These are phyloP conservation scores for Hirtodrosophila duncani DNA, from an alignment of 2,888 invertebrate genomes.

Conservation along the genomic window DNA sequence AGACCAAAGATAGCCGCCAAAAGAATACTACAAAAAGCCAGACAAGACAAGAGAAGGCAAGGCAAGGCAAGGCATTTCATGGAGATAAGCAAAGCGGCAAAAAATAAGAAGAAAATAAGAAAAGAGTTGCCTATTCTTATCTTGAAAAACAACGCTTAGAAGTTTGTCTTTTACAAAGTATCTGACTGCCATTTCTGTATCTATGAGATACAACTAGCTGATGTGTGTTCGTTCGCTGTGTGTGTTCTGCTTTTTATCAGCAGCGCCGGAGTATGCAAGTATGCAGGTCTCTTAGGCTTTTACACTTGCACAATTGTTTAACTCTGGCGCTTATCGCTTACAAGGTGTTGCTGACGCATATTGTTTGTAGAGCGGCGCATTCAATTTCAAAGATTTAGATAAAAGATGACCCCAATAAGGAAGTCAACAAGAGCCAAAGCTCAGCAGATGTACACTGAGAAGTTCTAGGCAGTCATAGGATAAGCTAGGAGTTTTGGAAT, in stretches of 20 bases:
- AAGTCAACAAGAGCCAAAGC: no score
- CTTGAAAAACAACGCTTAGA: constrained; percentile 42
- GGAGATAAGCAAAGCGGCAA: constrained; percentile 31
- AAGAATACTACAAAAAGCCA: neutral
- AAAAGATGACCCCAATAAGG: constrained; percentile 19
- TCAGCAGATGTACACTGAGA: constrained; percentile 2
- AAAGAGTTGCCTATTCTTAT: constrained; percentile 30
- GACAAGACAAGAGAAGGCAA: constrained; percentile 2
- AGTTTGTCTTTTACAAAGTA: constrained; percentile 22
- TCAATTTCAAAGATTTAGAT: constrained; percentile 26
- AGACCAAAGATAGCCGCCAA: constrained; percentile 6
- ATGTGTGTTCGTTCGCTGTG: constrained; percentile 5
- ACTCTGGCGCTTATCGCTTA: constrained; percentile 19
- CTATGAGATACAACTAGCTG: constrained; percentile 30
- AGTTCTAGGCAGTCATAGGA: no score
- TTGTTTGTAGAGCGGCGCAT: constrained; percentile 32
- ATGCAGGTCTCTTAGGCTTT: constrained; percentile 33
- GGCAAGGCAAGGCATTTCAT: neutral
- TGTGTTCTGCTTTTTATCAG: constrained; percentile 37
- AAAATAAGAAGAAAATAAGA: constrained; percentile 11
- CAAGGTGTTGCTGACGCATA: constrained; percentile 26
- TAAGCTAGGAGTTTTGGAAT: no score
- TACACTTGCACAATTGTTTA: constrained; percentile 51
- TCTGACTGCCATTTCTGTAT: constrained; percentile 23
- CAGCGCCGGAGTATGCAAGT: no score